Base-by-base conservation (phyloP, 2,797 vertebrate genomes). In the Neosilurus hyrtlii region DNA sequence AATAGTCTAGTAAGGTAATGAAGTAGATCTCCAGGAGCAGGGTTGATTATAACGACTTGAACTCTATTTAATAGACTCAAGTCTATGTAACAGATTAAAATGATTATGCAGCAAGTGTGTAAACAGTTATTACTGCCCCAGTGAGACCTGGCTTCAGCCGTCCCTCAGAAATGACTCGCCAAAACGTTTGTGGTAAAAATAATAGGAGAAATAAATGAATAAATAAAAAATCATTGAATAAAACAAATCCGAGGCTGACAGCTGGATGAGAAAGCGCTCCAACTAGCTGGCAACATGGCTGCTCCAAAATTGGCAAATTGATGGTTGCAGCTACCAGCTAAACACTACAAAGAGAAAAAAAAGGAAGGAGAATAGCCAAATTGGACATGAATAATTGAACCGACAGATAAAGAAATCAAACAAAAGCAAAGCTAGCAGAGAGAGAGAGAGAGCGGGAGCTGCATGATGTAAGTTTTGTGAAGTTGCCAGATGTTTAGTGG, bases 381-480 rank as follows among this genome's bases (percentile, higher is more conserved):
- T 81, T 85, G 73, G 84, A 90, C 86, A 88, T 90, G 88, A 93
- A 91, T 93, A 91, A 93, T 92, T 90, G 89, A 94, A 90, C 85
- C 12, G 62, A 90, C 54, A 79, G 85, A 86, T 91, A 89, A 93
- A 91, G 88, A 90, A 87, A 91, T 90, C 87, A 90, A 89, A 90
- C 43, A 35, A 71, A 86, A 82, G 86, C 61, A 54, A 80, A 82
- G 67, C 63, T 52, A 76, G 76, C 54, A 26, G 37, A 62, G 24
- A 73, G n/a, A 26, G 8, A 26, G 16, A 71, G 11, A 51, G 43
- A 56, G 73, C 70, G 73, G 51, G 81, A 80, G 72, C 54, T 20
- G 93, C 93, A 96, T 99, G 97, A 97, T 96, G 96, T 97, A 95
- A 97, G 95, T 91, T 92, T 97, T 96, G 95, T 96, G 93, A 92